Evolutionary conservation across 2,113 vertebrate species (phyloP).

Genomic region (Aramus guarauna): DNA sequence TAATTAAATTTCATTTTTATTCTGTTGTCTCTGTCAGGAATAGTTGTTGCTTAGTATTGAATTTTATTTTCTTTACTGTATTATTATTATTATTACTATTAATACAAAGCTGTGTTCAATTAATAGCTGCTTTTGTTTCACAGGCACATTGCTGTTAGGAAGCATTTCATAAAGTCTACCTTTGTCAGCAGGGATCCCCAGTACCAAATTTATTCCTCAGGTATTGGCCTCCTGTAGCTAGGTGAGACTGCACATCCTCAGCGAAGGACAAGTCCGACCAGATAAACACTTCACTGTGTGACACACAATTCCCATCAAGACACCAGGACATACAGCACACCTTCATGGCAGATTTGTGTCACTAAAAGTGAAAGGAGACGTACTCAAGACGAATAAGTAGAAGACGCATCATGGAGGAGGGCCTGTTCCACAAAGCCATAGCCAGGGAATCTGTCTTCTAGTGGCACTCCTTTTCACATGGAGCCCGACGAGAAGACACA

Average conservation of each 20-base stretch:
- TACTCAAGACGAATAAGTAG: neutral
- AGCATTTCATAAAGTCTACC: neutral
- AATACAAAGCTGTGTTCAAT: neutral
- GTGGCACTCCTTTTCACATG: neutral
- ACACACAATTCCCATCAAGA: neutral
- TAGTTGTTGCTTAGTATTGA: neutral
- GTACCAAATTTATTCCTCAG: neutral
- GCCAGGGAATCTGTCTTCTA: neutral
- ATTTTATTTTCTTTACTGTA: neutral
- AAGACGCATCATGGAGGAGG: neutral
- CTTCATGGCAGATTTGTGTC: neutral
- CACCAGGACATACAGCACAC: neutral
- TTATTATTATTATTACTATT: neutral
- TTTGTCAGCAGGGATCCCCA: neutral
- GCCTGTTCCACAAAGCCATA: neutral
- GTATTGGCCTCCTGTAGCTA: neutral
- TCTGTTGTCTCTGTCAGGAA: neutral
- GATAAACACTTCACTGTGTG: neutral
- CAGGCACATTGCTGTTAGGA: neutral
- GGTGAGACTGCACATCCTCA: neutral
- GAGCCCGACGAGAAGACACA: neutral
- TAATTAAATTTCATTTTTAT: neutral
- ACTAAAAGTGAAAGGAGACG: neutral
- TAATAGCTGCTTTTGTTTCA: neutral
- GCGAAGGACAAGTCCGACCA: neutral